Base-by-base conservation (phyloP, 2,113 vertebrate species). In the Maccullochella peelii region DNA sequence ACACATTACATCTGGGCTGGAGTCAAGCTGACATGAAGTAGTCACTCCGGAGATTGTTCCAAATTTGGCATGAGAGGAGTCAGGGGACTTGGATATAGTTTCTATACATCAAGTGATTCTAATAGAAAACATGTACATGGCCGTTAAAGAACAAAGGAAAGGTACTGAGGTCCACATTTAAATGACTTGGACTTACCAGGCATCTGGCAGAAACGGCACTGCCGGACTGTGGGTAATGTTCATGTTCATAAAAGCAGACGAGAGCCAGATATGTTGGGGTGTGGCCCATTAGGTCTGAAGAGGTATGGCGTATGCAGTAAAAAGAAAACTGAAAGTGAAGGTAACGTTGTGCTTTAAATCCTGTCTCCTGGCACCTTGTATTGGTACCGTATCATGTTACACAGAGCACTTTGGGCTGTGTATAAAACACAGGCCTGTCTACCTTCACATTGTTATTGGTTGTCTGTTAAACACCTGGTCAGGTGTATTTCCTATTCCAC, bases 201-300 rank as follows among this genome's bases (percentile, higher is more conserved):
- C n/a, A 15, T 52, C 69, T 23, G 25, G 74, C 79, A 70, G 58
- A 75, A 71, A 71, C 30, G 8, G 40, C 76, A 57, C 69, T 23
- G 25, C 72, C 79, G 67, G 58, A 75, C 75, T 85, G 2, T 12
- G 73, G 66, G 69, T 89, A 47, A 79, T 73, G 82, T 80, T 85
- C 80, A 63, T 38, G 72, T 78, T 69, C 71, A 82, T 84, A 73
- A 83, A 86, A 82, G 61, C 33, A 81, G 88, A 93, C 36, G 30
- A 88, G 75, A 90, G 86, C 69, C 92, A 92, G 89, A 89, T 79
- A 67, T n/a, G 30, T 72, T 1, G 27, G 67, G 70, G 66, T 77
- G 85, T 83, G 79, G 52, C 80, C 72, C 69, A 67, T 79, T 62
- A 70, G 30, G 8, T 79, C 77, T 74, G 63, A 74, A 54, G 72